Percentiles rank a stretch among this genome's conserved stretches.
Evolutionary conservation across 2,888 invertebrate genomes (phyloP).

Genomic region (Aromia moschata): DNA sequence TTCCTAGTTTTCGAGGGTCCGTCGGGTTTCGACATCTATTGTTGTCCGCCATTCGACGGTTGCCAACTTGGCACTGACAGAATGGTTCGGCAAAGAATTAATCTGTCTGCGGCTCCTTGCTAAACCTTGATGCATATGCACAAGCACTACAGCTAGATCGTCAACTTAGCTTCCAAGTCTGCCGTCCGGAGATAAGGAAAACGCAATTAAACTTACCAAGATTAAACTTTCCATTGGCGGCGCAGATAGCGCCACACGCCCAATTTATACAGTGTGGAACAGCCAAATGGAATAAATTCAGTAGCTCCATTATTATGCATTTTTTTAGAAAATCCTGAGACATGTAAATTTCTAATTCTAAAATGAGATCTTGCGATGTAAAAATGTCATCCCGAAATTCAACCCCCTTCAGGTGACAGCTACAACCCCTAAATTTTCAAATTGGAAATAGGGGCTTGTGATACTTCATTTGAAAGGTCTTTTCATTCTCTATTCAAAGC

Average conservation of each 20-base stretch:
- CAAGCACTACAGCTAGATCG: conserved; percentile 21
- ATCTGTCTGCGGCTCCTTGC: conserved; percentile 17
- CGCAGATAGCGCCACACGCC: conserved; percentile 22
- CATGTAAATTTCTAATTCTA: too few species aligned
- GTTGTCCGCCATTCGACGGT: conserved; percentile 28
- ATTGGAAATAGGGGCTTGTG: too few species aligned
- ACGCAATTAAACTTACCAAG: conserved; percentile 35
- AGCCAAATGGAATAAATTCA: too few species aligned
- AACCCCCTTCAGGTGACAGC: too few species aligned
- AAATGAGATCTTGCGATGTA: too few species aligned
- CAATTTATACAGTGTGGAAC: too few species aligned
- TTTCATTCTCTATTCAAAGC: too few species aligned
- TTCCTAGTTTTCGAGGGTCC: conserved; percentile 47
- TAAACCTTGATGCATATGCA: conserved; percentile 27
- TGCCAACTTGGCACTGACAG: conserved; percentile 28
- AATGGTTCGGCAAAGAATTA: conserved; percentile 18
- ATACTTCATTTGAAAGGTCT: too few species aligned
- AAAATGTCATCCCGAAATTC: too few species aligned
- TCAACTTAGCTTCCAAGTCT: conserved; percentile 33
- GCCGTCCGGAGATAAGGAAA: conserved; percentile 33
- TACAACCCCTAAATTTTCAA: too few species aligned
- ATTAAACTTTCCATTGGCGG: conserved; percentile 26
- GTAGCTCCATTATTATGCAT: too few species aligned
- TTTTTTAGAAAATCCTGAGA: too few species aligned
- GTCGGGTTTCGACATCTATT: conserved; percentile 33